Evolutionary conservation across 1,140 invertebrate species (phyloP), one percentile per base, ranked within the genome.

Genomic region (Ephestia elutella): DNA sequence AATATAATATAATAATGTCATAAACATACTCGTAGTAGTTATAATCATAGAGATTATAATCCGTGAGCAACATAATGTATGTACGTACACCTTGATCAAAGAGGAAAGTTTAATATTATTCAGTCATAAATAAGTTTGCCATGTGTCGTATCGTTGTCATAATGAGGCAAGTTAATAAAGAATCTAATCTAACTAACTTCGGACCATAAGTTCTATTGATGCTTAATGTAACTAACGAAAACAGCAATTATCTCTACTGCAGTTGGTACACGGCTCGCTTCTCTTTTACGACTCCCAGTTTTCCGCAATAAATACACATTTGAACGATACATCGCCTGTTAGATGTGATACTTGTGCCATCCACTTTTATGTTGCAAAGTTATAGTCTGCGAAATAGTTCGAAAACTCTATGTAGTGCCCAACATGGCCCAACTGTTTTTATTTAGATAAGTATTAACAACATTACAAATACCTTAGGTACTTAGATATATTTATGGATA

Each of bases 171-270:
- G 38, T 44, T 44, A 44, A 44, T 17, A 15, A 44, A 35, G 13
- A 5, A 17, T n/a, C n/a, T n/a, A n/a, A n/a, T n/a, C n/a, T n/a
- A n/a, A 10, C 38, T 11, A 32, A 32, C 38, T 44, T 44, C 15
- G 13, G 13, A 44, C 38, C 13, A 44, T 15, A 17, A 10, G 38
- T 5, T 44, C 13, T 44, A 44, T 44, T 44, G 13, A 17, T 44
- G 38, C 38, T 44, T 15, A 35, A 35, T 35, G 32, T 44, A 15
- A 44, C 38, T 44, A 44, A 44, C 38, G 38, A 44, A 44, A 44
- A 44, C 38, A 44, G 38, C 38, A 44, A 44, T 44, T 44, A 44
- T 44, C 38, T 44, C 38, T 44, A 44, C 38, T 44, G 38, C 38
- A 44, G 38, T 44, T 15, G 13, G 15, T 44, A 44, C 13, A 15